These are phyloP conservation scores for Rhopalosiphum nymphaeae DNA, from an alignment of 2,888 invertebrate genomes.

Conservation along the genomic window DNA sequence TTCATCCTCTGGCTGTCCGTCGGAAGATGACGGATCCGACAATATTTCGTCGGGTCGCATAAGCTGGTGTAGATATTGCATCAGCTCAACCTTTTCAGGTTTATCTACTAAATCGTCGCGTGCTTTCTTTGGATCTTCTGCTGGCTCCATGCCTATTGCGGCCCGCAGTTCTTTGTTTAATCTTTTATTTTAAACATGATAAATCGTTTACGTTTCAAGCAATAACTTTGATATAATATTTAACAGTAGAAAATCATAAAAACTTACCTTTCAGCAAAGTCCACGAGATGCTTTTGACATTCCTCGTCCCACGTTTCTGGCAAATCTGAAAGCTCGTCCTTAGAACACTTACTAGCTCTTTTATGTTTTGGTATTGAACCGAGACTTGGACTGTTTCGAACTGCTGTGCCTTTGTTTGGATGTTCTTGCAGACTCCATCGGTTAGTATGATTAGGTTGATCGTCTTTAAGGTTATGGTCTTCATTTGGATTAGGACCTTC, in stretches of 20 bases:
- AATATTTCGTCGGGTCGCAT: slow-evolving; percentile 1
- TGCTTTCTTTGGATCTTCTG: slow-evolving; percentile 71
- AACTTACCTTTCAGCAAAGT: slow-evolving; percentile 79
- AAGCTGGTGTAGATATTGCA: slow-evolving; percentile 1
- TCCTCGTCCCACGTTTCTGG: slow-evolving; percentile 67
- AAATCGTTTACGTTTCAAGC: not conserved
- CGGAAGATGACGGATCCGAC: slow-evolving; percentile 28
- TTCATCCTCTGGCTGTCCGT: slow-evolving; percentile 52
- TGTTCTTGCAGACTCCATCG: slow-evolving; percentile 63
- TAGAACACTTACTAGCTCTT: slow-evolving; percentile 49
- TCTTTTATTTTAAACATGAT: slow-evolving; percentile 51
- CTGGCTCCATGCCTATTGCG: slow-evolving; percentile 76
- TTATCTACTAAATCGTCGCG: slow-evolving; percentile 68
- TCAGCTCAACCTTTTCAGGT: slow-evolving; percentile 35
- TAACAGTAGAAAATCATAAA: not conserved
- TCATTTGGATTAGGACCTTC: not conserved
- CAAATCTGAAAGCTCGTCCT: slow-evolving; percentile 55
- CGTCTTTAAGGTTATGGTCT: slow-evolving; percentile 6
- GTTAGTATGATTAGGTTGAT: slow-evolving; percentile 52
- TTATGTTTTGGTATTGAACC: slow-evolving; percentile 61
- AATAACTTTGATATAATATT: not conserved
- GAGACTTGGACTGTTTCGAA: slow-evolving; percentile 53
- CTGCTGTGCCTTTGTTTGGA: slow-evolving; percentile 43
- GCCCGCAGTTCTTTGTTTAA: slow-evolving; percentile 84
- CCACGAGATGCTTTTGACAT: slow-evolving; percentile 79